phyloP scores from a whole-genome alignment of 2,888 invertebrate species.

The Notodonta dromedarius region DNA sequence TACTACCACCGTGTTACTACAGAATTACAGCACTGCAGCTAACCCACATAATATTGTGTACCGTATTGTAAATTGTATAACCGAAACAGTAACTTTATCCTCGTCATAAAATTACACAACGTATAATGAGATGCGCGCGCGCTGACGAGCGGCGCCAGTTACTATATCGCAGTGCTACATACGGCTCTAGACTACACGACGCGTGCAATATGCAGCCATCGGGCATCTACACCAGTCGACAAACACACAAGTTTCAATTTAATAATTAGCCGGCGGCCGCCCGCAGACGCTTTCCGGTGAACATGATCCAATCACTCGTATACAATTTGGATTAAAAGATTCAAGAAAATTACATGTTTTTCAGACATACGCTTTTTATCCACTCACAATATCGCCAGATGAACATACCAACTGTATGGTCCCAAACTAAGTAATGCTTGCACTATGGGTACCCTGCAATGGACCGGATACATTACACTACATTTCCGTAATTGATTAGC shows the following conservation, averaged over 20 bases:
- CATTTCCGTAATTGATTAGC: too few species aligned
- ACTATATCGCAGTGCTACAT: neutral
- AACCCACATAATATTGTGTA: too few species aligned
- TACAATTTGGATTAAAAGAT: neutral
- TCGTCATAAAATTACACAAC: neutral
- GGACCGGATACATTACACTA: too few species aligned
- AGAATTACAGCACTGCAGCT: too few species aligned
- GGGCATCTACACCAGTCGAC: conserved; percentile 7
- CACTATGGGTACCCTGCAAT: too few species aligned
- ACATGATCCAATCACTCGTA: neutral
- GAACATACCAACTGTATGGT: too few species aligned
- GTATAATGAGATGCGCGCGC: neutral
- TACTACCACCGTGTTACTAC: too few species aligned
- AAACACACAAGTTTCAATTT: conserved; percentile 1
- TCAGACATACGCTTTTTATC: too few species aligned
- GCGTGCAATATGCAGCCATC: neutral
- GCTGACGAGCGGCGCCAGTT: conserved; percentile 2
- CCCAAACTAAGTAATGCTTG: too few species aligned
- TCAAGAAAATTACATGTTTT: neutral
- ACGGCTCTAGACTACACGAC: neutral
- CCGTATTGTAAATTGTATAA: neutral
- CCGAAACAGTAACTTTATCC: neutral
- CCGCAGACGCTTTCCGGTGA: conserved; percentile 2
- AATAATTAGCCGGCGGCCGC: conserved; percentile 12
- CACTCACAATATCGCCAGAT: too few species aligned